Conservation (phyloP, 23 tunicate species). For the Styela clava region DNA sequence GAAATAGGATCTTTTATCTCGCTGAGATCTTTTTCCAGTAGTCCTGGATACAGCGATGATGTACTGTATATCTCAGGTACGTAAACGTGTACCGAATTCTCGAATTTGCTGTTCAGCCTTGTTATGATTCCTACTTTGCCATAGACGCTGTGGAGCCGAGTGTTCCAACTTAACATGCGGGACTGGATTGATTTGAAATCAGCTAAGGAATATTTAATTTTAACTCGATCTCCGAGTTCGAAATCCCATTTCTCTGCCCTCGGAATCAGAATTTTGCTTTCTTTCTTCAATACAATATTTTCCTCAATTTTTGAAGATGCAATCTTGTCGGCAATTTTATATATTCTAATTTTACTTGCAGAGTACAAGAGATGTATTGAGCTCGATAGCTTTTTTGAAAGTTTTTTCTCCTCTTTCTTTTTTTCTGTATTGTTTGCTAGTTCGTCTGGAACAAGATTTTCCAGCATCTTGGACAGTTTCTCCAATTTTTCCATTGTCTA, state of each 20-base stretch:
- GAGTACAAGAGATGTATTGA: neutral
- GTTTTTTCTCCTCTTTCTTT: neutral
- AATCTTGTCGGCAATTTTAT: neutral
- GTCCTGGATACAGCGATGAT: constrained; percentile 9
- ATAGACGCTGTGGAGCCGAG: neutral
- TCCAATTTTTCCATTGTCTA: neutral
- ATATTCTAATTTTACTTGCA: constrained; percentile 2
- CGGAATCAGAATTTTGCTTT: neutral
- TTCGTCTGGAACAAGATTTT: neutral
- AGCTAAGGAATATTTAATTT: constrained; percentile 2
- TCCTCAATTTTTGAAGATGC: neutral
- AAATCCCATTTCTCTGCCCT: constrained; percentile 3
- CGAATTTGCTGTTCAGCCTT: neutral
- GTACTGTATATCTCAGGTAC: neutral
- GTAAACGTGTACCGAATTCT: neutral
- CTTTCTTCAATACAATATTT: neutral
- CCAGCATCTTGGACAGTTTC: neutral
- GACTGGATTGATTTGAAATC: constrained; percentile 15
- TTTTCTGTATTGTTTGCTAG: neutral
- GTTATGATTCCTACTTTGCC: neutral
- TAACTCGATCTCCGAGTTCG: constrained; percentile 22
- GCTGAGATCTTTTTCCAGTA: neutral
- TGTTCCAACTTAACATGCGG: constrained; percentile 4
- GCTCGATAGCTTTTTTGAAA: neutral
- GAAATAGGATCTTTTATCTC: neutral